Base-by-base conservation (phyloP, 2,113 vertebrate genomes). In the Malurus alboscapulatus region DNA sequence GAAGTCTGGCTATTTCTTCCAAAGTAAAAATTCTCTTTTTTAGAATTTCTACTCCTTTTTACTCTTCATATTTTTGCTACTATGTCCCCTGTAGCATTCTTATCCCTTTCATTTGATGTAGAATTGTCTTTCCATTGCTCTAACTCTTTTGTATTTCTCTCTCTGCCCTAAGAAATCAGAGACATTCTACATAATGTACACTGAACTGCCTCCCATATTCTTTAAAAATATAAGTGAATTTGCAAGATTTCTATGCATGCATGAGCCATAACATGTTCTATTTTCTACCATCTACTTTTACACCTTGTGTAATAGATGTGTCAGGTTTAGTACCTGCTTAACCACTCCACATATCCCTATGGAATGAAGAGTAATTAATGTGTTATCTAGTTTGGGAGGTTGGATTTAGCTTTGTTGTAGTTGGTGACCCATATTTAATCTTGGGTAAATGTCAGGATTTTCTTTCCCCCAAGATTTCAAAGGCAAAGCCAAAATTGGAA, bases 131-230 rank as follows among this genome's bases (percentile, higher is more conserved):
- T 87, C 80, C 11, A 17, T 61, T 76, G 22, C 8, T 78, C 12
- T 50, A 50, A 69, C 12, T 22, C 58, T 66, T 68, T 40, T 2
- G 22, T 62, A 14, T 61, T 93, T 91, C 40, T 59, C 14, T 44
- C 9, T 63, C 38, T 84, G 38, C 7, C 9, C 29, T 32, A 1
- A 27, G n/a, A 86, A 78, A 69, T 51, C 2, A 1, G 38, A 79
- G 22, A 32, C 0, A 0, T 68, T 47, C 16, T 47, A 50, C n/a
- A 45, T 65, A 53, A 65, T 7, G 18, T 20, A 57, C 24, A 26
- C 8, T 53, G 24, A 71, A 30, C 29, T 65, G 9, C 19, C 26
- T 86, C 34, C 20, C 6, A n/a, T 38, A 36, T 79, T 38, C 34
- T 77, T 66, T 38, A 57, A 84, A 66, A 50, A 30, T 17, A 1